Evolutionary conservation across 2,797 vertebrate species (phyloP).

Genomic region (Odontamblyopus rebecca): DNA sequence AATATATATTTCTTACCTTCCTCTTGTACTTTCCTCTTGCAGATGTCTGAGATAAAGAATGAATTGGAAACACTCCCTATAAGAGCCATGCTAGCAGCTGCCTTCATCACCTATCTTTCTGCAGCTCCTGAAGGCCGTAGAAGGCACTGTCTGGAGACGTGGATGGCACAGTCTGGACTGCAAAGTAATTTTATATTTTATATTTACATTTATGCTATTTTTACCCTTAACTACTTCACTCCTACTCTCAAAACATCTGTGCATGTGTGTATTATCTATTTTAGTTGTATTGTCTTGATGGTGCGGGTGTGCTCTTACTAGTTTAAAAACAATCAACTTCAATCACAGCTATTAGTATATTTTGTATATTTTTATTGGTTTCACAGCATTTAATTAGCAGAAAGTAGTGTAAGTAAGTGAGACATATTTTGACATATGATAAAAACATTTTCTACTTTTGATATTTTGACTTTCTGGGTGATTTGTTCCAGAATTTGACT

Average conservation of each 20-base stretch:
- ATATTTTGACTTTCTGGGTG: neutral
- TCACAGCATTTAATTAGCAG: neutral
- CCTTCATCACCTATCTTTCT: constrained; percentile 95
- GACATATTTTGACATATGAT: neutral
- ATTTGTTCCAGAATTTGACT: constrained; percentile 84
- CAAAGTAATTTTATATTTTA: constrained; percentile 79
- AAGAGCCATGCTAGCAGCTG: constrained; percentile 89
- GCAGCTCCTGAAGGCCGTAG: constrained; percentile 90
- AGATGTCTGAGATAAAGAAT: constrained; percentile 93
- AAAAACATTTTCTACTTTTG: neutral
- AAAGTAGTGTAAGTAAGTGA: neutral
- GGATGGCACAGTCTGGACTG: constrained; percentile 87
- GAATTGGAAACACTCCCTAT: constrained; percentile 88
- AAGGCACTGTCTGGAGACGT: constrained; percentile 84
- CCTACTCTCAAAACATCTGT: neutral
- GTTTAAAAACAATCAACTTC: too few relatives aligned
- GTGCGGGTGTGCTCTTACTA: neutral
- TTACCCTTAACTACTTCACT: constrained; percentile 8
- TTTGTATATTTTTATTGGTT: neutral
- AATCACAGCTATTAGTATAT: neutral
- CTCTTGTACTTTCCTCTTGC: neutral
- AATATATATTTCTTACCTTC: neutral
- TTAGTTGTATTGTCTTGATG: neutral
- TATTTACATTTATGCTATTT: constrained; percentile 17
- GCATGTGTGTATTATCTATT: too few relatives aligned